Evolutionary conservation across 2,797 vertebrate genomes (phyloP), one percentile per base, ranked within the genome.

Genomic region (Apogon hyalosoma): DNA sequence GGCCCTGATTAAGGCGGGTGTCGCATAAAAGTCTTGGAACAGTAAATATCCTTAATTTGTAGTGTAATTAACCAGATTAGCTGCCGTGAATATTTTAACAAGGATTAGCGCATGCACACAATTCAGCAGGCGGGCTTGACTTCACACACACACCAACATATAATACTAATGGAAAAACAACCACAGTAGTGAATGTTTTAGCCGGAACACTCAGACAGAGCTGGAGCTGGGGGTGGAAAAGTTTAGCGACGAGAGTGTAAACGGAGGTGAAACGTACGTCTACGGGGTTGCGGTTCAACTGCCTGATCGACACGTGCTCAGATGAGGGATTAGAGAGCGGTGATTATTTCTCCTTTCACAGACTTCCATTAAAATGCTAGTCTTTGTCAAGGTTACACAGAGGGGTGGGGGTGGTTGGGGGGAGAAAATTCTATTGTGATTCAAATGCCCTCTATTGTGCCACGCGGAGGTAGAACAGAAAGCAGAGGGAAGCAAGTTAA

Each of bases 61-160:
- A 71, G 76, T 88, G 87, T 90, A 92, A 92, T 92, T 89, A 92
- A 89, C 88, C 86, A 89, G 88, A 92, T 92, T 91, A 90, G 88
- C 88, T 77, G 63, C 81, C 50, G 79, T 88, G 86, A 90, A 88
- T 91, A 85, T 91, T 73, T 90, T 87, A 85, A 77, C 75, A 71
- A 72, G 89, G 90, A 91, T 92, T 91, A 92, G 74, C 73, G 59
- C 40, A 45, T 28, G 11, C 57, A 75, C 73, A 84, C 69, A 79
- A 82, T 79, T 52, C 79, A 69, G 24, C 79, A 79, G 69, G 63
- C 61, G 4, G 69, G 63, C 73, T 55, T 47, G 54, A 68, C 48
- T 48, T 21, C 73, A 75, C 63, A 64, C 69, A 73, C 51, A 64
- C 28, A 61, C 6, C 21, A 21, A 72, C 15, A 11, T 40, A 69